Percentiles rank a stretch among this genome's conserved stretches.
phyloP scores from a whole-genome alignment of 1,140 invertebrate genomes.

The Papilio aristodemus region DNA sequence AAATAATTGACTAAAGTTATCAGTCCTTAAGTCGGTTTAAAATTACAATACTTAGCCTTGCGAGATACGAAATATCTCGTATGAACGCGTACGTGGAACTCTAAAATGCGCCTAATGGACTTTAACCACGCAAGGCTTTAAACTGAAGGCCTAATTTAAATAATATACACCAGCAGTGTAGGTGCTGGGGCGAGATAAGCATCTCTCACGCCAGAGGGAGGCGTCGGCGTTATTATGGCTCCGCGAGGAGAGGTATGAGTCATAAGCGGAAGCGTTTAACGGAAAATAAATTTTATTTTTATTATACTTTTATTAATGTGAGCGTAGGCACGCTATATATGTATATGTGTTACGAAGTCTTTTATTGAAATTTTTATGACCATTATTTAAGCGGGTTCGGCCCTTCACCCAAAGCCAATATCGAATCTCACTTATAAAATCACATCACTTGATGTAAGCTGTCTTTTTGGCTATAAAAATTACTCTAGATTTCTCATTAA shows the following conservation, averaged over 20 bases:
- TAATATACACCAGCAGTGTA: conserved; percentile 32
- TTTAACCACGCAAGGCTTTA: conserved; percentile 26
- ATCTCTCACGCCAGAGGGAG: conserved; percentile 27
- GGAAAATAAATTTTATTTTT: neutral
- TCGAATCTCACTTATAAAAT: too few relatives aligned
- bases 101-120: conserved; percentile 24
- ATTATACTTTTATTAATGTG: neutral
- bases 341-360: too few relatives aligned
- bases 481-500: too few relatives aligned
- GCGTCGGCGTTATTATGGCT: conserved; percentile 18
- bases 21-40: neutral
- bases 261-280: conserved; percentile 18
- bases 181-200: conserved; percentile 31
- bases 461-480: too few relatives aligned
- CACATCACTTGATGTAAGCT: too few relatives aligned
- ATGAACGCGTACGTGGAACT: conserved; percentile 7
- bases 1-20: neutral
- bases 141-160: conserved; percentile 30
- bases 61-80: conserved; percentile 2
- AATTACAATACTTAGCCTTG: neutral
- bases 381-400: too few relatives aligned
- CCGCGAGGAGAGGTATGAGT: neutral
- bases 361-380: too few relatives aligned
- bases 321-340: too few relatives aligned
- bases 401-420: too few relatives aligned